Percentiles rank a stretch among this genome's conserved stretches.
These are phyloP conservation scores for Hylaeus anthracinus DNA, from an alignment of 1,140 invertebrate species.

Conservation along the genomic window DNA sequence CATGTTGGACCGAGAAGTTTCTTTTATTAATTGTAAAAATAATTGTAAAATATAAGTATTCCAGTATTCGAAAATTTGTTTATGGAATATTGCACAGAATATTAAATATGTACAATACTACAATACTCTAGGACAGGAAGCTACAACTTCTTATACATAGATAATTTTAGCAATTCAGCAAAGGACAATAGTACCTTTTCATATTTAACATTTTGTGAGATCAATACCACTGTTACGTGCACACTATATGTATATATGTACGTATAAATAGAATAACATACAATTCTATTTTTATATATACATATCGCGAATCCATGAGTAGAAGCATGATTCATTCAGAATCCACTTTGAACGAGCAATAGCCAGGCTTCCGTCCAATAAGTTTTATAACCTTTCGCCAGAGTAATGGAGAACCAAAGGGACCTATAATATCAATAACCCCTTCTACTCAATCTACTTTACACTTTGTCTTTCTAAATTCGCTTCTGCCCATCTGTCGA, in stretches of 20 bases:
- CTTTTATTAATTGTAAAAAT: too few species aligned
- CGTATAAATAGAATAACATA: too few species aligned
- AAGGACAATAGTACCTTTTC: too few species aligned
- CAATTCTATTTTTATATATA: background rate
- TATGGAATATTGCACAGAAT: too few species aligned
- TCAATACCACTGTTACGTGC: background rate
- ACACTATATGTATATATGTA: too few species aligned
- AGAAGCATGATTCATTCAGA: background rate
- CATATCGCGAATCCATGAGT: background rate
- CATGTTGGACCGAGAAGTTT: too few species aligned
- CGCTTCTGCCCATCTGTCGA: background rate
- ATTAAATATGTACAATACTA: too few species aligned
- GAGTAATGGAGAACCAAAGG: constrained; percentile 34
- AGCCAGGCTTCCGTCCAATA: constrained; percentile 9
- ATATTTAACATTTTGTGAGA: background rate
- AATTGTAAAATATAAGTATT: too few species aligned
- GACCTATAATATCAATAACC: constrained; percentile 30
- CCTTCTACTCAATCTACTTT: constrained; percentile 14
- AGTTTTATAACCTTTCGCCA: constrained; percentile 34
- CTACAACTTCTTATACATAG: too few species aligned
- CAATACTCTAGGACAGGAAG: too few species aligned
- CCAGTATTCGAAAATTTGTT: too few species aligned
- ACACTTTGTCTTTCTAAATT: constrained; percentile 19
- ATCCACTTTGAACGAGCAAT: constrained; percentile 25
- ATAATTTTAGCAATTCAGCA: too few species aligned